phyloP scores from a whole-genome alignment of 2,888 invertebrate genomes.

The Nephrotoma flavescens region DNA sequence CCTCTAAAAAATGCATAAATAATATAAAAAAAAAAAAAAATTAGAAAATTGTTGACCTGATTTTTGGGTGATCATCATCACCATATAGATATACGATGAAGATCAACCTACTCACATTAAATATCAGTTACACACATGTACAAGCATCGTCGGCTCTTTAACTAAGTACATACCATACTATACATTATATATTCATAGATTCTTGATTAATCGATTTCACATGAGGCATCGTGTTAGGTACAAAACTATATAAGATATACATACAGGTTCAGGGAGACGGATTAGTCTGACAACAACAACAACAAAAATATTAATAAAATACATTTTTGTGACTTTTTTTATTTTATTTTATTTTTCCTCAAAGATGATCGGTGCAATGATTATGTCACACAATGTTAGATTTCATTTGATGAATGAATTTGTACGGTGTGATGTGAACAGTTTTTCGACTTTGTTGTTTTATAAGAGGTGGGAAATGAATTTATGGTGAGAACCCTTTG shows the following conservation, averaged over 20 bases:
- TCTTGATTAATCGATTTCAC: neutral
- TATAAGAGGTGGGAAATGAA: neutral
- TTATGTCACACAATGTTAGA: neutral
- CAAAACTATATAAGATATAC: neutral
- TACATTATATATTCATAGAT: neutral
- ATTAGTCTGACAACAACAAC: neutral
- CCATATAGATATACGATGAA: neutral
- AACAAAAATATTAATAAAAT: neutral
- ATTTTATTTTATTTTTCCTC: neutral
- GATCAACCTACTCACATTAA: neutral
- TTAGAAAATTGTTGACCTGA: neutral
- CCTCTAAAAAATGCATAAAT: neutral
- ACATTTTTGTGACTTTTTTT: neutral
- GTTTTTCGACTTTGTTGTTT: neutral
- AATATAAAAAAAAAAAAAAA: neutral
- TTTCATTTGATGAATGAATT: neutral
- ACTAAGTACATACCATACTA: neutral
- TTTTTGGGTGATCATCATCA: neutral
- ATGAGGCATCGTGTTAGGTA: neutral
- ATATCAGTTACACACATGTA: neutral
- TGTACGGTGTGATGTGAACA: neutral
- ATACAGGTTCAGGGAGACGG: neutral
- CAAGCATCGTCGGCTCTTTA: neutral
- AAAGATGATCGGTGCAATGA: neutral
- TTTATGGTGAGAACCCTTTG: neutral